phyloP scores from a whole-genome alignment of 2,797 vertebrate genomes.

The Periparus ater region DNA sequence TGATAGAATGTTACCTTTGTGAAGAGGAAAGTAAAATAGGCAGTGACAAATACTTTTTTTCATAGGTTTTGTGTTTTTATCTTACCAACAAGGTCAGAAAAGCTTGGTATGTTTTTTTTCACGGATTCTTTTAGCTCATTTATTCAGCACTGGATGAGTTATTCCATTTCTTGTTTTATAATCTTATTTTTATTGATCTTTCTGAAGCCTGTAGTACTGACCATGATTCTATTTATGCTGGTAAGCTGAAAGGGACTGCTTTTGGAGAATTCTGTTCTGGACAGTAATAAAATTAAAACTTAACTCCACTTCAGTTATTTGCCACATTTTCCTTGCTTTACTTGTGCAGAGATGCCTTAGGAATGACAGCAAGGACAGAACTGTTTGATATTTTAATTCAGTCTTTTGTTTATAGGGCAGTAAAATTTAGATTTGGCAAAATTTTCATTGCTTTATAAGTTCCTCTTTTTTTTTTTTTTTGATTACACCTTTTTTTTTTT shows the following conservation, averaged over 20 bases:
- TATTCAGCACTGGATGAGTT: not conserved
- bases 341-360: not conserved
- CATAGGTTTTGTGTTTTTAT: not conserved
- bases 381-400: not conserved
- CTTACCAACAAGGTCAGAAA: not conserved
- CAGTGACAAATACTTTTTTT: not conserved
- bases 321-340: not conserved
- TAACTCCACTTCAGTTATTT: not conserved
- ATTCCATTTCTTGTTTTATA: not conserved
- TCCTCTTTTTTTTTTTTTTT: not conserved
- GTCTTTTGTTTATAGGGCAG: not conserved
- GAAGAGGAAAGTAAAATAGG: not conserved
- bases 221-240: not conserved
- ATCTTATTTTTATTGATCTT: not conserved
- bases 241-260: not conserved
- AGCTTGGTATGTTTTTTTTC: not conserved
- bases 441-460: not conserved
- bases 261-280: not conserved
- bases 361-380: not conserved
- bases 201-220: not conserved
- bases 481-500: not conserved
- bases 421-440: not conserved
- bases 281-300: not conserved
- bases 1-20: not conserved
- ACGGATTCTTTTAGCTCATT: not conserved